Evolutionary conservation across 2,113 vertebrate species (phyloP).

Genomic region (Potamarius usumacintae): DNA sequence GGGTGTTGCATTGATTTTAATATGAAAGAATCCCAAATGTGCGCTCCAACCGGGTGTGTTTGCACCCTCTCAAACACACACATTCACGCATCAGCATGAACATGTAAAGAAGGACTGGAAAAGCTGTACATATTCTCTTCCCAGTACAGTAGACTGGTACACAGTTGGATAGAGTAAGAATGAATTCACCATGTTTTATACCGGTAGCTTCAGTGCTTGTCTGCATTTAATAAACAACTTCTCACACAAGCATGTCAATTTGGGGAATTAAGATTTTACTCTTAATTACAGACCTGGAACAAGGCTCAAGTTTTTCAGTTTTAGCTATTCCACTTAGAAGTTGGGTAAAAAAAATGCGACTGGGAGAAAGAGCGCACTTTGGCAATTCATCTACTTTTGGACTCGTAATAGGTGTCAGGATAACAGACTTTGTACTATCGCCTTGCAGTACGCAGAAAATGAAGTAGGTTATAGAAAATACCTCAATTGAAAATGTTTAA

Average conservation of each 20-base stretch:
- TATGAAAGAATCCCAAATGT: constrained; percentile 22
- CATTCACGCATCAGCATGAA: constrained; percentile 17
- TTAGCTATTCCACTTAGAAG: constrained; percentile 1
- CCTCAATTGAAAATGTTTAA: background rate
- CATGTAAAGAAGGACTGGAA: constrained; percentile 42
- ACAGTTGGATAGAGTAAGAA: constrained; percentile 36
- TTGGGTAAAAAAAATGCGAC: background rate
- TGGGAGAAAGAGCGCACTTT: too few relatives aligned
- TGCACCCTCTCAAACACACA: background rate
- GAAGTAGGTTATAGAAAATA: background rate
- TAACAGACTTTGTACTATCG: background rate
- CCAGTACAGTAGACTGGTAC: constrained; percentile 1
- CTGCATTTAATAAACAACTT: constrained; percentile 41
- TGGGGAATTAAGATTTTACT: background rate
- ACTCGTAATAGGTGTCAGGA: background rate
- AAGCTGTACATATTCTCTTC: constrained; percentile 46
- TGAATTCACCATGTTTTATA: constrained; percentile 34
- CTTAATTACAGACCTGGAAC: constrained; percentile 23
- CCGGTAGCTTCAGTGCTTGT: constrained; percentile 27
- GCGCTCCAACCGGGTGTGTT: background rate
- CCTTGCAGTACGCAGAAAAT: background rate
- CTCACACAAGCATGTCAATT: constrained; percentile 22
- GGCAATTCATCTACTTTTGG: background rate
- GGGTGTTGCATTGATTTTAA: constrained; percentile 49
- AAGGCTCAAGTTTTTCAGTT: constrained; percentile 8